Percentiles rank a stretch among this genome's conserved stretches.
phyloP scores from a whole-genome alignment of 2,113 vertebrate species.

The Heteronetta atricapilla region DNA sequence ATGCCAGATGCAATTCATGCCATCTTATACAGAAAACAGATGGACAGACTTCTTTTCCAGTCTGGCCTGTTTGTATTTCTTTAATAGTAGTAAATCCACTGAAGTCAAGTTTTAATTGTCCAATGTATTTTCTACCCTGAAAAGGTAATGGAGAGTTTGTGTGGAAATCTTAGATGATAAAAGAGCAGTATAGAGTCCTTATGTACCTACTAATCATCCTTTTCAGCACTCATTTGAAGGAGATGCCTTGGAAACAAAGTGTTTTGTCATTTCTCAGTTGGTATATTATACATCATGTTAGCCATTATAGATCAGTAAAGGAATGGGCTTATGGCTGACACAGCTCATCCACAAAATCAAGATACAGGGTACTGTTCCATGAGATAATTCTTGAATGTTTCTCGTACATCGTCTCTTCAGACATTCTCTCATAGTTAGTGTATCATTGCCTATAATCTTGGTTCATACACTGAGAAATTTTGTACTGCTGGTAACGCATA shows the following conservation, averaged over 20 bases:
- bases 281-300: background rate
- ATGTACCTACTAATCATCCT: background rate
- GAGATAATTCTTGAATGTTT: background rate
- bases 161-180: background rate
- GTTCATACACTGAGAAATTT: background rate
- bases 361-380: background rate
- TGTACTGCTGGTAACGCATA: background rate
- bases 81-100: background rate
- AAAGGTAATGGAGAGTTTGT: background rate
- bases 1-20: background rate
- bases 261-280: background rate
- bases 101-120: background rate
- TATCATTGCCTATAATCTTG: background rate
- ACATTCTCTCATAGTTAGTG: background rate
- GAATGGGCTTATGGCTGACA: background rate
- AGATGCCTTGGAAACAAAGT: background rate
- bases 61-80: background rate
- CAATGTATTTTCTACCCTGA: background rate
- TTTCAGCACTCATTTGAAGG: background rate
- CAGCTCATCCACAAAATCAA: background rate
- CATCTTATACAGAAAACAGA: background rate
- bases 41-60: background rate
- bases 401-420: background rate
- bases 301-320: background rate
- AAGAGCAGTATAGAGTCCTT: background rate